Conservation (phyloP, 2,888 invertebrate genomes). For the Heliconius erato region DNA sequence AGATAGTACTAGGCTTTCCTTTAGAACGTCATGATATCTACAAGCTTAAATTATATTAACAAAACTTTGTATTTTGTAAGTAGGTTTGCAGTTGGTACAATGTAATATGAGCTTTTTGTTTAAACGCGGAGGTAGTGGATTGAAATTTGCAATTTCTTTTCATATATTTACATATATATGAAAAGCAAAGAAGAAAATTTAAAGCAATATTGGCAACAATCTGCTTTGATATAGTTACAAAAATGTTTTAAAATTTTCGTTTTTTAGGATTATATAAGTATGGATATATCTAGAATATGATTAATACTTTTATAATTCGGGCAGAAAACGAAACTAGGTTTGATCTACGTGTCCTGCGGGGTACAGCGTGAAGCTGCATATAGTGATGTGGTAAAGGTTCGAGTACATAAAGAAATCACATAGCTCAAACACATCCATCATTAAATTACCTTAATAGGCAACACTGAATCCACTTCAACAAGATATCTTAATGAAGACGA, state of each 20-base stretch:
- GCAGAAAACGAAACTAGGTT: not conserved
- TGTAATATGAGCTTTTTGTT: too few relatives aligned
- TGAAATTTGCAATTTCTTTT: too few relatives aligned
- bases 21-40: conserved; percentile 5
- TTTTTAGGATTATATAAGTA: too few relatives aligned
- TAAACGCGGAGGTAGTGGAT: too few relatives aligned
- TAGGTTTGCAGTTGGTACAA: not conserved
- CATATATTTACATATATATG: not conserved
- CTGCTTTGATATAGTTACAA: too few relatives aligned
- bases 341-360: not conserved
- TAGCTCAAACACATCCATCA: not conserved
- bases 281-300: too few relatives aligned
- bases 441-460: conserved; percentile 9
- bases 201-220: too few relatives aligned
- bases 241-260: too few relatives aligned
- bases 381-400: not conserved
- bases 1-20: conserved; percentile 3
- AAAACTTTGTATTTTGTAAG: not conserved
- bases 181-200: too few relatives aligned
- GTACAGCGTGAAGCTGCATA: not conserved
- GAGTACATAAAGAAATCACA: not conserved
- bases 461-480: conserved; percentile 12
- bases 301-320: too few relatives aligned
- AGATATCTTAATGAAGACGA: conserved; percentile 16
- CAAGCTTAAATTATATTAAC: conserved; percentile 12